Conservation (phyloP, 2,888 invertebrate genomes). For the Cordilura impudica region DNA sequence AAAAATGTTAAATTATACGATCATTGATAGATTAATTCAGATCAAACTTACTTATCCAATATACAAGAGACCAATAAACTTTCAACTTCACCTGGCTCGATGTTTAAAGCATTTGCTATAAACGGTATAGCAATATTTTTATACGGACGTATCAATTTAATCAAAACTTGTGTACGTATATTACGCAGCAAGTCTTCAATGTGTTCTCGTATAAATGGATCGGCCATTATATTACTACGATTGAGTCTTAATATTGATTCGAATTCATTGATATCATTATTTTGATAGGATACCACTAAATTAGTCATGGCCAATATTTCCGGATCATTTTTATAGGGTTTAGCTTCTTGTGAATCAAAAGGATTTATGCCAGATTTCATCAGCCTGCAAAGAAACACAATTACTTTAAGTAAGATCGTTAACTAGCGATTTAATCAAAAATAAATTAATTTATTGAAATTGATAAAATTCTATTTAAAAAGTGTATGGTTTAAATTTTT, state of each 20-base stretch:
- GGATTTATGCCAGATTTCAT: slow-evolving; percentile 99
- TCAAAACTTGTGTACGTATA: slow-evolving; percentile 97
- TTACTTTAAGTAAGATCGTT: too few species aligned
- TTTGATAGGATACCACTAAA: slow-evolving; percentile 97
- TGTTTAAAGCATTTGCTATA: slow-evolving; percentile 96
- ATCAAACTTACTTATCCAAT: slow-evolving; percentile 90
- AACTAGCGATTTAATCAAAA: too few species aligned
- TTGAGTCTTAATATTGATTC: slow-evolving; percentile 97
- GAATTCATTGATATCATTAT: slow-evolving; percentile 98
- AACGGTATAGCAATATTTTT: slow-evolving; percentile 98
- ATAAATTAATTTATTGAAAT: too few species aligned
- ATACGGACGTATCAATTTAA: slow-evolving; percentile 98
- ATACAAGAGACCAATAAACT: slow-evolving; percentile 98
- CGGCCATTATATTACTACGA: slow-evolving; percentile 98
- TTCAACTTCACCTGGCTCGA: slow-evolving; percentile 96
- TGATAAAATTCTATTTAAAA: too few species aligned
- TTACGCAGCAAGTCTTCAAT: slow-evolving; percentile 98
- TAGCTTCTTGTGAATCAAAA: slow-evolving; percentile 99
- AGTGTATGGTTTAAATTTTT: too few species aligned
- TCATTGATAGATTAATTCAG: background rate
- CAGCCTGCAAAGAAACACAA: slow-evolving; percentile 81
- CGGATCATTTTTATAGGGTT: slow-evolving; percentile 99
- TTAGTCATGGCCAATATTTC: slow-evolving; percentile 99
- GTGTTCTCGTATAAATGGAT: slow-evolving; percentile 98
- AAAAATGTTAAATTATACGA: background rate